These are phyloP conservation scores for Laticauda colubrina DNA, from an alignment of 2,113 vertebrate species.

Conservation along the genomic window DNA sequence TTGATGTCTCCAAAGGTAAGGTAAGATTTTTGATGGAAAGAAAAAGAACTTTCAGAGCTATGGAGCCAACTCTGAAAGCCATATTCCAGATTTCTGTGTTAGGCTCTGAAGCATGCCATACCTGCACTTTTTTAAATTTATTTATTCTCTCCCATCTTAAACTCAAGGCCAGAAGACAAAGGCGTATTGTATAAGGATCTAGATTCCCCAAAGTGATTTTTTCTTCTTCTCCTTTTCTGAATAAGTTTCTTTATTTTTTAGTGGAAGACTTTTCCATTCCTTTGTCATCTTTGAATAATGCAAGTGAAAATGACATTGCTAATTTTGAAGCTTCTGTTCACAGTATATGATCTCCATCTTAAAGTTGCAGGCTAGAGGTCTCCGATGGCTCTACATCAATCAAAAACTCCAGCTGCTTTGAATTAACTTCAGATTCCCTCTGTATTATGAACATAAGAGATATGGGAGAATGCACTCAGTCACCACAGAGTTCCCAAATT, in stretches of 20 bases:
- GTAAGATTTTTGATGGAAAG: not conserved
- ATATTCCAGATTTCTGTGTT: not conserved
- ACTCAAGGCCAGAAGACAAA: not conserved
- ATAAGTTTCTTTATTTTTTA: not conserved
- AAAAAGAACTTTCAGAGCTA: not conserved
- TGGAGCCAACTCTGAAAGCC: not conserved
- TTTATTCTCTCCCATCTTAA: not conserved
- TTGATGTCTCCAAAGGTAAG: not conserved
- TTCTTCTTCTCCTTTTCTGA: not conserved
- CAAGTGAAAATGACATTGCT: not conserved
- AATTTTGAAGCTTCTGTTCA: not conserved
- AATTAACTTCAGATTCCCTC: not conserved
- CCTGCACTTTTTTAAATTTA: not conserved
- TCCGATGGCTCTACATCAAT: not conserved
- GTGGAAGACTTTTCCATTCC: not conserved
- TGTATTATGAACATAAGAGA: not conserved
- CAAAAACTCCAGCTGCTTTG: not conserved
- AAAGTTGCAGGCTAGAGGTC: not conserved
- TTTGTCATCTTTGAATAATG: not conserved
- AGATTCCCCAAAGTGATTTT: not conserved
- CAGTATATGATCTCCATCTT: not conserved
- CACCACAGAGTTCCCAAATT: slow-evolving; percentile 4
- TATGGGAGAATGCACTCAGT: not conserved
- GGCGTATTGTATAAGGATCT: not conserved
- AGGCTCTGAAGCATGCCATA: not conserved